phyloP scores from a whole-genome alignment of 2,888 invertebrate genomes.

The Isoperla grammatica region DNA sequence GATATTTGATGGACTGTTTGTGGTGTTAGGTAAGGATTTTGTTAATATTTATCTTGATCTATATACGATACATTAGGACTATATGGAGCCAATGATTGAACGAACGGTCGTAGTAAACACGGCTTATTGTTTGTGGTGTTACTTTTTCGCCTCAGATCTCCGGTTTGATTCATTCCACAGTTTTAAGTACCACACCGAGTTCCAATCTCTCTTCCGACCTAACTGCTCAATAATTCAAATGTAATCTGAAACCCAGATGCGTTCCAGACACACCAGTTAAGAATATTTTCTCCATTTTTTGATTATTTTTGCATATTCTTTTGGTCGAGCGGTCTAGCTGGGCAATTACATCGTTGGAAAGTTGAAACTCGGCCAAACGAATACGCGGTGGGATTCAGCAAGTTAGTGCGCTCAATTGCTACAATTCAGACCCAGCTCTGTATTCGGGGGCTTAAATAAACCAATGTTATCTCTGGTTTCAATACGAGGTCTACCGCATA shows the following conservation, averaged over 20 bases:
- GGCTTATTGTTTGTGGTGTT: too few relatives aligned
- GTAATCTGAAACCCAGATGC: conserved; percentile 10
- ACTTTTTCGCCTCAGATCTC: not conserved
- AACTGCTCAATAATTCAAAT: conserved; percentile 14
- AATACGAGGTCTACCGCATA: conserved; percentile 7
- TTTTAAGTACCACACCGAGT: conserved; percentile 1
- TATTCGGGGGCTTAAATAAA: conserved; percentile 9
- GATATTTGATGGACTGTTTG: too few relatives aligned
- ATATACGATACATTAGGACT: too few relatives aligned
- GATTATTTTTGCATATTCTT: conserved; percentile 17
- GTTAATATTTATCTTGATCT: too few relatives aligned
- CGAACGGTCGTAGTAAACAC: too few relatives aligned
- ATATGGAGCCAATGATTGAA: too few relatives aligned
- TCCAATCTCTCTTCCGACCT: conserved; percentile 6
- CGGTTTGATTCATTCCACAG: conserved; percentile 3
- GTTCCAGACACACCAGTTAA: conserved; percentile 13
- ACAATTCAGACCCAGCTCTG: conserved; percentile 1
- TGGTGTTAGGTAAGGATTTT: too few relatives aligned
- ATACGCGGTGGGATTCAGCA: conserved; percentile 8
- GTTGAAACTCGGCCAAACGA: conserved; percentile 9
- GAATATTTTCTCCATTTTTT: conserved; percentile 5
- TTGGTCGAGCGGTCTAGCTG: conserved; percentile 7
- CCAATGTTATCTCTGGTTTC: conserved; percentile 1
- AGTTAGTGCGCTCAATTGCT: not conserved
- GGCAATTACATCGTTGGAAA: conserved; percentile 1